Conservation (phyloP, 2,113 vertebrate genomes). For the Promerops cafer region DNA sequence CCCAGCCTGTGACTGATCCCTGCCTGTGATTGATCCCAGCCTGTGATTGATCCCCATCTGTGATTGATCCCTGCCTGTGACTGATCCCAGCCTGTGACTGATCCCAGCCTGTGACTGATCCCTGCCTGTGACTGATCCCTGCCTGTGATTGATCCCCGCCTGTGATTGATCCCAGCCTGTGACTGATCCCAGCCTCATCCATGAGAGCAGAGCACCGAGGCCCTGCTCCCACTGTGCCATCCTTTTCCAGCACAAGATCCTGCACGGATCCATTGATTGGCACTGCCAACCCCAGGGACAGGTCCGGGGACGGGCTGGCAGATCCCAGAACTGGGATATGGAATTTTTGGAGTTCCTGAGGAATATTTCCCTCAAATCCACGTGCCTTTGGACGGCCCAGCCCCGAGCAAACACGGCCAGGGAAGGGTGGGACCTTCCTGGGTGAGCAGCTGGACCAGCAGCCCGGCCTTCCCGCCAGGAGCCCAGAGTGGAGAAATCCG, state of each 20-base stretch:
- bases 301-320: neutral
- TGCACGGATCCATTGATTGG: fast-evolving
- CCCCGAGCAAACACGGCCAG: neutral
- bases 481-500: neutral
- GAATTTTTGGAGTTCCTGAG: neutral
- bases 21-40: no score
- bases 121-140: no score
- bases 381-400: neutral
- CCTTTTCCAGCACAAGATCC: neutral
- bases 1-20: no score
- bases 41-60: no score
- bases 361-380: neutral
- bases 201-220: neutral
- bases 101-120: no score
- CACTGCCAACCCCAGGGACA: fast-evolving
- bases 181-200: no score
- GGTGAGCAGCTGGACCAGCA: neutral
- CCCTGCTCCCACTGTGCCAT: neutral
- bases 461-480: conserved; percentile 14
- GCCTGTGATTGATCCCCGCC: no score
- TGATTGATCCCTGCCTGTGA: no score
- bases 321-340: fast-evolving
- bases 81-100: no score
- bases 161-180: no score
- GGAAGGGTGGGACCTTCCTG: neutral